Percentiles rank a stretch among this genome's conserved stretches.
phyloP scores from a whole-genome alignment of 2,797 vertebrate species.

The Falco concolor region DNA sequence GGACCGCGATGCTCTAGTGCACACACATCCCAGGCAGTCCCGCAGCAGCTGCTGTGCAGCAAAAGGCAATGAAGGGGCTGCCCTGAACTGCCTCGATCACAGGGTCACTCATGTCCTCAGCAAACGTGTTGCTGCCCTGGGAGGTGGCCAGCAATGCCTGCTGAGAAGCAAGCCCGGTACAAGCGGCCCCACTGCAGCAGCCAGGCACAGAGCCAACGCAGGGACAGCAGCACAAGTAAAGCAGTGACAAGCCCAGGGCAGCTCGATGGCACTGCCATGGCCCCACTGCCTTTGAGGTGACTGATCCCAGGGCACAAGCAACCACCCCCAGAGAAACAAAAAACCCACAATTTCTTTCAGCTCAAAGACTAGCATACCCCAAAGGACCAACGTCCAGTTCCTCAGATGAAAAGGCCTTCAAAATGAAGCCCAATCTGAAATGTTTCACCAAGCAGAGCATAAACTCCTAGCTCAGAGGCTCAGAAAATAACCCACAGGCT shows the following conservation, averaged over 20 bases:
- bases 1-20: accelerated
- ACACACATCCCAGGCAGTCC: accelerated
- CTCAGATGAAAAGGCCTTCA: not conserved
- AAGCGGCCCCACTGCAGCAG: not conserved
- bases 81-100: not conserved
- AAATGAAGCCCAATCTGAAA: not conserved
- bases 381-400: accelerated
- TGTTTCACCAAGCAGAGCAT: not conserved
- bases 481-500: not conserved
- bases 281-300: not conserved
- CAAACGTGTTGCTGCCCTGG: not conserved
- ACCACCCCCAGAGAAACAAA: not conserved
- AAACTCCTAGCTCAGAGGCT: not conserved
- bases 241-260: not conserved
- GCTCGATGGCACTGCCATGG: accelerated
- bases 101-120: not conserved
- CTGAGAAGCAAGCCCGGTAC: accelerated
- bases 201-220: accelerated
- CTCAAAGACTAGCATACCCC: not conserved
- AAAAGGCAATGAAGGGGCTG: not conserved
- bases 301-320: not conserved
- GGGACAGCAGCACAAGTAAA: not conserved
- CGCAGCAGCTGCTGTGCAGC: not conserved
- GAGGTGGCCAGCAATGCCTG: accelerated
- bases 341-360: not conserved